Percentiles rank a stretch among this genome's conserved stretches.
phyloP scores from a whole-genome alignment of 2,113 vertebrate species.

The Seriola rivoliana region DNA sequence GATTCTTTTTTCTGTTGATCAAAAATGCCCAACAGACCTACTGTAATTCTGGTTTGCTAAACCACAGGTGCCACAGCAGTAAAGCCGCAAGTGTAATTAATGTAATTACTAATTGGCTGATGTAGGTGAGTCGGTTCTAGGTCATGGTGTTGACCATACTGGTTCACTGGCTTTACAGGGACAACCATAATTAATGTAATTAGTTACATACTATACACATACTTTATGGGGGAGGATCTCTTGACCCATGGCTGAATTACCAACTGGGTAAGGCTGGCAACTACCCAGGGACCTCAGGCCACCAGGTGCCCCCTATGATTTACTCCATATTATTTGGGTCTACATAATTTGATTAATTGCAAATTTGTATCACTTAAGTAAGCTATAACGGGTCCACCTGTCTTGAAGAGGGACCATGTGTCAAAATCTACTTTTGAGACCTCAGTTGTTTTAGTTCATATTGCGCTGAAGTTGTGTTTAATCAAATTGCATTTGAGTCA shows the following conservation, averaged over 20 bases:
- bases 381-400: background rate
- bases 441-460: too few species aligned
- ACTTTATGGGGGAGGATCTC: too few species aligned
- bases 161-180: background rate
- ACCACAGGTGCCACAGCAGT: background rate
- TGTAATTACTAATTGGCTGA: background rate
- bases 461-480: too few species aligned
- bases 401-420: background rate
- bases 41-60: too few species aligned
- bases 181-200: background rate
- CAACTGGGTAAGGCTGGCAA: too few species aligned
- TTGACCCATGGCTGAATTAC: too few species aligned
- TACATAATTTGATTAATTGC: background rate
- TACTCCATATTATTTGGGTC: background rate
- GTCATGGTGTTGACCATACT: too few species aligned
- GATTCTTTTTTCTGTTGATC: too few species aligned
- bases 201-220: background rate
- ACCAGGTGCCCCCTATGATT: background rate
- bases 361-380: background rate
- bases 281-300: too few species aligned
- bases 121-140: too few species aligned
- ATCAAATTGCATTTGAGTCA: too few species aligned
- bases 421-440: background rate
- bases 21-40: too few species aligned
- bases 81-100: background rate